A percentile compares a stretch with the other conserved stretches of the same genome.
phyloP scores from a whole-genome alignment of 2,888 invertebrate species.

The Poecilus cupreus region DNA sequence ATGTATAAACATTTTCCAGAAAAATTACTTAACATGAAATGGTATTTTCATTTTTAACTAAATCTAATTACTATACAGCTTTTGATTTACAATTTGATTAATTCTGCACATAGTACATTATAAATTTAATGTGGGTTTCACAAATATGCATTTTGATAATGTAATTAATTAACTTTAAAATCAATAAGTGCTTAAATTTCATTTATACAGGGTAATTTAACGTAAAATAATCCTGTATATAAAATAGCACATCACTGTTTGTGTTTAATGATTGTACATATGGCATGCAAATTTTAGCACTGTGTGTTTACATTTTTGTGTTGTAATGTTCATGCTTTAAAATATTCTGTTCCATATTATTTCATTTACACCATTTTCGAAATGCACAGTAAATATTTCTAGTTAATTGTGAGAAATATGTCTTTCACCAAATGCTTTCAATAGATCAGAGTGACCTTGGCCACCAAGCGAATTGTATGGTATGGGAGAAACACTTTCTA shows the following conservation, averaged over 20 bases:
- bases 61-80: too few relatives aligned
- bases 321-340: conserved; percentile 36
- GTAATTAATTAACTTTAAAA: too few relatives aligned
- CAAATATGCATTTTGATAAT: too few relatives aligned
- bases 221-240: conserved; percentile 13
- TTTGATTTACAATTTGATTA: too few relatives aligned
- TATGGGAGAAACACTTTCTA: conserved; percentile 36
- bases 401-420: conserved; percentile 16
- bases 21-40: too few relatives aligned
- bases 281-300: conserved; percentile 57
- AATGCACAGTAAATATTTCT: conserved; percentile 5
- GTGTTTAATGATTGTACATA: not conserved
- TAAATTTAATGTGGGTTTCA: too few relatives aligned
- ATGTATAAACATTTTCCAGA: too few relatives aligned
- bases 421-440: conserved; percentile 26
- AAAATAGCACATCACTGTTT: not conserved
- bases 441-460: conserved; percentile 52
- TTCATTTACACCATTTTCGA: conserved; percentile 14
- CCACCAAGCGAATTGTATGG: conserved; percentile 59
- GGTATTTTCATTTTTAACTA: too few relatives aligned
- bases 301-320: conserved; percentile 25
- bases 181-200: not conserved
- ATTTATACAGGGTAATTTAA: not conserved
- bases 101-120: too few relatives aligned
- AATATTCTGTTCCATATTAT: conserved; percentile 15